phyloP scores from a whole-genome alignment of 2,113 vertebrate genomes.

The Eurystomus gularis region DNA sequence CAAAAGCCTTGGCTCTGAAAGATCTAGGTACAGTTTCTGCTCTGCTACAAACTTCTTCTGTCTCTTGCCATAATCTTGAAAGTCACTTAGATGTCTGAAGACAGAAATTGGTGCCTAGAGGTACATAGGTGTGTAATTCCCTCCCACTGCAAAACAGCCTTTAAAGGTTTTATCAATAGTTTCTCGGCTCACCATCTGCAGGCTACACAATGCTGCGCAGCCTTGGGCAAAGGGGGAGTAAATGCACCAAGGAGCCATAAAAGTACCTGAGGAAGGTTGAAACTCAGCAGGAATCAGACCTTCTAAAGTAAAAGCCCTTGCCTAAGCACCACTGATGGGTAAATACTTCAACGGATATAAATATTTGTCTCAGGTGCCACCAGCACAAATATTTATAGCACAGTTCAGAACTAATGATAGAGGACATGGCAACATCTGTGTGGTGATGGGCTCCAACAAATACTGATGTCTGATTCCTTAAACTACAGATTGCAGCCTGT shows the following conservation, averaged over 20 bases:
- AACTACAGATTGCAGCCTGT: neutral
- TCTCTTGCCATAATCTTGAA: neutral
- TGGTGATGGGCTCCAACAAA: neutral
- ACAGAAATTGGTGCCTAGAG: neutral
- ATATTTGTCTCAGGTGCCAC: neutral
- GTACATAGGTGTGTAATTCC: neutral
- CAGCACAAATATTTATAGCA: neutral
- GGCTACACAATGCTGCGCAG: neutral
- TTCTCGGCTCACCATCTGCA: neutral
- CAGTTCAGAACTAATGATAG: neutral
- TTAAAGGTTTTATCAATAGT: neutral
- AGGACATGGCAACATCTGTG: neutral
- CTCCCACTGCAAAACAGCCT: neutral
- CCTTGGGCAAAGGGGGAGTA: neutral
- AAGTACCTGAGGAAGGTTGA: neutral
- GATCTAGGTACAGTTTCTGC: neutral
- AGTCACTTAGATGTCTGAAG: neutral
- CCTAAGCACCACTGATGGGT: neutral
- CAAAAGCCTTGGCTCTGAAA: neutral
- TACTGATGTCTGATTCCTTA: neutral
- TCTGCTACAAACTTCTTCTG: neutral
- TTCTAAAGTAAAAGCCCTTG: neutral
- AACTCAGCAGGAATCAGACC: neutral
- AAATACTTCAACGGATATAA: neutral
- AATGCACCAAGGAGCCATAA: neutral